phyloP scores from a whole-genome alignment of 2,797 vertebrate species.

The Sciaenops ocellatus region DNA sequence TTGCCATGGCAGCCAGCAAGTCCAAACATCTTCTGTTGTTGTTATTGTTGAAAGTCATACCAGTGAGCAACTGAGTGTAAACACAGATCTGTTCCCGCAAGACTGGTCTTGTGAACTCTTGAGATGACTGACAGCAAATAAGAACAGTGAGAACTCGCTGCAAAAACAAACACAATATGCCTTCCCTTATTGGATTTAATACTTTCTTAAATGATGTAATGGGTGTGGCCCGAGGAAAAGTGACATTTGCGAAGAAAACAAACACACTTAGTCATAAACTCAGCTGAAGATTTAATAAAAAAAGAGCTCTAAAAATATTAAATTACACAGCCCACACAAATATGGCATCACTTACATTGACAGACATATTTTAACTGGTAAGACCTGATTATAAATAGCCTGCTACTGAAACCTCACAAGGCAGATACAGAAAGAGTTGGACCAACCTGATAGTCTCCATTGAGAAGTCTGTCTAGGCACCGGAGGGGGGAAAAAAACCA shows the following conservation, averaged over 20 bases:
- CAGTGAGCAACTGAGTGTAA: conserved; percentile 87
- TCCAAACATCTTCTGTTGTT: conserved; percentile 98
- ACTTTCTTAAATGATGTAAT: conserved; percentile 30
- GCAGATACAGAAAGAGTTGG: conserved; percentile 12
- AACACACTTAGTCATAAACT: conserved; percentile 16
- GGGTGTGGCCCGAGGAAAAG: conserved; percentile 22
- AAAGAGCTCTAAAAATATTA: neutral
- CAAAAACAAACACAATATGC: conserved; percentile 62
- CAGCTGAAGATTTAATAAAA: conserved; percentile 3
- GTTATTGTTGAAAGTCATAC: conserved; percentile 94
- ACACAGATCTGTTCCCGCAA: conserved; percentile 84
- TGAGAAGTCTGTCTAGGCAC: conserved; percentile 35
- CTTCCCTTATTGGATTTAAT: conserved; percentile 40
- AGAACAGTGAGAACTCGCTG: conserved; percentile 57
- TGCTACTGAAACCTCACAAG: neutral
- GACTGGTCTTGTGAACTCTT: conserved; percentile 81
- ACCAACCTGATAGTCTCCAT: conserved; percentile 70
- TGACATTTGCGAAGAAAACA: conserved; percentile 31
- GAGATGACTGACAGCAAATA: conserved; percentile 77
- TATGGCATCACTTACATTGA: conserved; percentile 2
- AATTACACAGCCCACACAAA: conserved; percentile 7
- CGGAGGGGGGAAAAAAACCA: neutral
- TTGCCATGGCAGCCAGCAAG: conserved; percentile 97
- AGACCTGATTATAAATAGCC: conserved; percentile 9
- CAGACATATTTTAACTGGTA: conserved; percentile 3